Conservation (phyloP, 35 echinoderm and acorn worm species). For the Chiridota heheva region DNA sequence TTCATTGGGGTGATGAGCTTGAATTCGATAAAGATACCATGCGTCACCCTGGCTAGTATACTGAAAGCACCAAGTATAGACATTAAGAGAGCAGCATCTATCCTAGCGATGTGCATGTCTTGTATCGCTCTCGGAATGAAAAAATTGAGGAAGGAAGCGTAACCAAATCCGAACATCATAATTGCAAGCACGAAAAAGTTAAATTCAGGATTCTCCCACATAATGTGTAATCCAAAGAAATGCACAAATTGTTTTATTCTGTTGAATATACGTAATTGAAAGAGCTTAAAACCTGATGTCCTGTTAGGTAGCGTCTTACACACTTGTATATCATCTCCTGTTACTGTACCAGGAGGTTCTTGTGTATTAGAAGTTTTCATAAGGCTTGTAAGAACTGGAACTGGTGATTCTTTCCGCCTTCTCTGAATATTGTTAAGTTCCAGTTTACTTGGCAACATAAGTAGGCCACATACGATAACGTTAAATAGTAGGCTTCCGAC, state of each 20-base stretch:
- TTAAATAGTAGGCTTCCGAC: slow-evolving; percentile 13
- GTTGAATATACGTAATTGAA: not conserved
- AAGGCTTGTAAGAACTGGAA: not conserved
- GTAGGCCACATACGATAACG: slow-evolving; percentile 4
- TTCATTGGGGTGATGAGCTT: slow-evolving; percentile 22
- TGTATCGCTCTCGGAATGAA: slow-evolving; percentile 43
- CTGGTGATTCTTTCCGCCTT: not conserved
- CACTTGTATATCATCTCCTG: not conserved
- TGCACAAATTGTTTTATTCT: not conserved
- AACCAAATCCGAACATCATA: slow-evolving; percentile 50
- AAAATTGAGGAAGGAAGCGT: slow-evolving; percentile 13
- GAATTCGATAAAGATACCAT: slow-evolving; percentile 24
- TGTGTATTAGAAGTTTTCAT: not conserved
- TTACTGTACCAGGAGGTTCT: not conserved
- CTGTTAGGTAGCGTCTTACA: not conserved
- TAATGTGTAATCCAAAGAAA: slow-evolving; percentile 13
- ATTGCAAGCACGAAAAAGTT: slow-evolving; percentile 10
- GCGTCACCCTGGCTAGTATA: slow-evolving; percentile 7
- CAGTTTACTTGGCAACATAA: slow-evolving; percentile 15
- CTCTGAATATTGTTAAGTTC: slow-evolving; percentile 13
- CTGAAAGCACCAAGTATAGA: slow-evolving; percentile 11
- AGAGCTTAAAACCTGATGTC: not conserved
- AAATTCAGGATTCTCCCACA: slow-evolving; percentile 41
- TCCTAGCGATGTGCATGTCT: slow-evolving; percentile 5
- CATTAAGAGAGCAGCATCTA: slow-evolving; percentile 12